A percentile compares a stretch with the other conserved stretches of the same genome.
Conservation (phyloP, 2,113 vertebrate genomes). For the Aepyceros melampus region DNA sequence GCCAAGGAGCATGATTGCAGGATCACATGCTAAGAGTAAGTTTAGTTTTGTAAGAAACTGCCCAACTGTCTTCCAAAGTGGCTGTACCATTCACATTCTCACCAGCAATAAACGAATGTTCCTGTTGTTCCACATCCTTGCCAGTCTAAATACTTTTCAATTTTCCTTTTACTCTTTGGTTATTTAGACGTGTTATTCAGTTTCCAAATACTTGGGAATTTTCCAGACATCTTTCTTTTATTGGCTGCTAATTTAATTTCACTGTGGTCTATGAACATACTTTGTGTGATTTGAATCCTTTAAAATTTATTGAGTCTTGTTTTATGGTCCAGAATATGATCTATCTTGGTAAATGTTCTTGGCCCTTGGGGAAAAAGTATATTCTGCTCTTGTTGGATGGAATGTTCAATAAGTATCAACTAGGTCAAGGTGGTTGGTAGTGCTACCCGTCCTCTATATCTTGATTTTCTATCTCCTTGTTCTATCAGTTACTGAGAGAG, state of each 20-base stretch:
- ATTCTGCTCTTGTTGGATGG: background rate
- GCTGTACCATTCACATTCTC: background rate
- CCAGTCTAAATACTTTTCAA: background rate
- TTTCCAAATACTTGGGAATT: background rate
- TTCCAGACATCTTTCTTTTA: constrained; percentile 25
- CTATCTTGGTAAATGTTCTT: background rate
- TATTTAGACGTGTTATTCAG: background rate
- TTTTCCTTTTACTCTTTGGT: background rate
- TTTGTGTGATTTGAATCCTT: background rate
- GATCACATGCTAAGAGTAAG: background rate
- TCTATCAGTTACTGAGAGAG: background rate
- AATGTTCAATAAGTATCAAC: background rate
- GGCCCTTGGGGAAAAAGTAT: background rate
- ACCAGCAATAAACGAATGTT: background rate
- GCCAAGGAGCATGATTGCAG: background rate
- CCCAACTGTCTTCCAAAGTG: background rate
- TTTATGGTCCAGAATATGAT: background rate
- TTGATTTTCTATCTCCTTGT: background rate
- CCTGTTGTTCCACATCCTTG: background rate
- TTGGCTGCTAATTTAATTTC: constrained; percentile 11
- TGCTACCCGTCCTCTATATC: background rate
- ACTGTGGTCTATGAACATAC: background rate
- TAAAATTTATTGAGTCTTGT: background rate
- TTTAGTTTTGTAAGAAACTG: background rate
- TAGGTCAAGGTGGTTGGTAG: background rate